Evolutionary conservation across 2,888 invertebrate genomes (phyloP), one percentile per base, ranked within the genome.

Genomic region (Apamea sordens): DNA sequence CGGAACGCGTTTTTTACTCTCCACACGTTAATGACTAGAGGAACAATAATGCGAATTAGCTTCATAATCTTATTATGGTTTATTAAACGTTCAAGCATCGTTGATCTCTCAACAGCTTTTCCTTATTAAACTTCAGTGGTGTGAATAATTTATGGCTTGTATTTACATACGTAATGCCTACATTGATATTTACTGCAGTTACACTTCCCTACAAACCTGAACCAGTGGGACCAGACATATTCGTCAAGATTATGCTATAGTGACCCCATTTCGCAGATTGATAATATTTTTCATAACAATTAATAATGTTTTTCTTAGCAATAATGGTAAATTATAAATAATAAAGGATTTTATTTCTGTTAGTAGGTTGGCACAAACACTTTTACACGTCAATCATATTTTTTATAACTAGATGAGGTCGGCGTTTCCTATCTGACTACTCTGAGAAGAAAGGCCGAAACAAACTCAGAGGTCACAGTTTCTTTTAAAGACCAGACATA

Each of bases 51-150:
- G 28, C 41, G 77, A 41, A 75, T 70, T 65, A 76, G 4, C 32
- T 21, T 47, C 13, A 56, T 64, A 64, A 84, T 47, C 21, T 5
- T 61, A 32, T 5, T 56, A 32, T 59, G 64, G 67, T 71, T 71
- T 67, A 61, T 70, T 68, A 53, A 76, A 21, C 5, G 47, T 72
- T 86, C 67, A 86, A 74, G 71, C 84, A 47, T 69, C 56, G 71
- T 76, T 83, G 44, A 47, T 73, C 50, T 76, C 73, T 73, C 28
- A 75, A 59, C 59, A 71, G 24, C 13, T 15, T 78, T 85, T 86
- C 68, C 76, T 65, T 72, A 65, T 73, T 73, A 68, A 67, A 73
- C 18, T 73, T 44, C n/a, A 72, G 50, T 68, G 15, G 36, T 53
- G 24, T 72, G 36, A 73, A 68, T 72, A 47, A 73, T 68, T 56